Percentiles rank a stretch among this genome's conserved stretches.
phyloP scores from a whole-genome alignment of 2,797 vertebrate genomes.

The Kryptopterus vitreolus region DNA sequence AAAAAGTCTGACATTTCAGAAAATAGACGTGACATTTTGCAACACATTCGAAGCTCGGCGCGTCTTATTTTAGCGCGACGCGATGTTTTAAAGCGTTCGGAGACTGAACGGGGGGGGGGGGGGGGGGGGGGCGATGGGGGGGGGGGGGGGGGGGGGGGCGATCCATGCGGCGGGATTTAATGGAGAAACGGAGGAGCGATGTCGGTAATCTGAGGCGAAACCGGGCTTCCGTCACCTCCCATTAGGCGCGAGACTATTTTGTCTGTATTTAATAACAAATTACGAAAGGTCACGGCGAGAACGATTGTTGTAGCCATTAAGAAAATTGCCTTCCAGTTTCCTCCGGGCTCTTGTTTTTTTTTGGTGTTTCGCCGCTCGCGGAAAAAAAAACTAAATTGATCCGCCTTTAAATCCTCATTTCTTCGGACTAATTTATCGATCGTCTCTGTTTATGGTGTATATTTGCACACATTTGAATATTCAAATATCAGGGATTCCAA shows the following conservation, averaged over 20 bases:
- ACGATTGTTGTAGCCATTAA: slow-evolving; percentile 44
- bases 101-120: not conserved
- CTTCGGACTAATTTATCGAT: not conserved
- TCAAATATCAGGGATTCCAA: too few relatives aligned
- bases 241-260: slow-evolving; percentile 28
- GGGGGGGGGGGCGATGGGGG: too few relatives aligned
- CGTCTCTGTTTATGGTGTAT: not conserved
- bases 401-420: not conserved
- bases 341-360: slow-evolving; percentile 1
- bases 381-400: too few relatives aligned
- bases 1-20: slow-evolving; percentile 16
- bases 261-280: slow-evolving; percentile 54
- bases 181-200: slow-evolving; percentile 21
- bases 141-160: not conserved
- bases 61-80: slow-evolving; percentile 3
- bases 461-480: not conserved
- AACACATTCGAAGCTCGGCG: not conserved
- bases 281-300: slow-evolving; percentile 56
- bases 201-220: not conserved
- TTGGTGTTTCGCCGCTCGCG: slow-evolving; percentile 8
- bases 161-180: slow-evolving; percentile 43
- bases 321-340: slow-evolving; percentile 44
- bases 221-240: slow-evolving; percentile 19
- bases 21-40: slow-evolving; percentile 36
- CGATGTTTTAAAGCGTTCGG: slow-evolving; percentile 16